phyloP scores from a whole-genome alignment of 2,888 invertebrate genomes.

The Siphonodentalium dalli region DNA sequence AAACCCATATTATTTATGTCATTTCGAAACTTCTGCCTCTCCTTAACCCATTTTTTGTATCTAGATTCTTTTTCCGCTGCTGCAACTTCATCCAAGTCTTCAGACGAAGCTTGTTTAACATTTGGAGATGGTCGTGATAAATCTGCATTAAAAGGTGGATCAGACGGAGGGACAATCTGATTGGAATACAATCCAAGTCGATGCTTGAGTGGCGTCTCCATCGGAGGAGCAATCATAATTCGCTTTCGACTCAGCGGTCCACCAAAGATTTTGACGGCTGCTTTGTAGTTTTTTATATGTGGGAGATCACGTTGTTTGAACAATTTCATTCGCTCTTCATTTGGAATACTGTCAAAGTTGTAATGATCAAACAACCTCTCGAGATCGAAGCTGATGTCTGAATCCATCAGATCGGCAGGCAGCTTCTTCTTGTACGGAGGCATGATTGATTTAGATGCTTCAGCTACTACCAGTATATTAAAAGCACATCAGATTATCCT shows the following conservation, averaged over 20 bases:
- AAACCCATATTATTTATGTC: conserved; percentile 55
- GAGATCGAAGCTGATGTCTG: conserved; percentile 51
- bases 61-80: conserved; percentile 35
- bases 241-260: conserved; percentile 53
- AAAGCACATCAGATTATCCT: too few species aligned
- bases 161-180: conserved; percentile 29
- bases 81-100: conserved; percentile 21
- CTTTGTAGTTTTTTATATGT: conserved; percentile 55
- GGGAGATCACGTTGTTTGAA: conserved; percentile 54
- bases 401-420: conserved; percentile 33
- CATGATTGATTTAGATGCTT: too few species aligned
- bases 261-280: conserved; percentile 60
- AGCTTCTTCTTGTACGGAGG: conserved; percentile 26
- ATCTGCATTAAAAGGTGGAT: conserved; percentile 36
- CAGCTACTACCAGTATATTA: too few species aligned
- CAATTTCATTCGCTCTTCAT: conserved; percentile 47
- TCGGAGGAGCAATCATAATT: conserved; percentile 52
- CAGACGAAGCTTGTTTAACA: conserved; percentile 33
- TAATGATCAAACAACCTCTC: conserved; percentile 58
- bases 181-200: conserved; percentile 41
- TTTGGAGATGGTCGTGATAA: conserved; percentile 32
- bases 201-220: conserved; percentile 52
- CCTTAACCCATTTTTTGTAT: conserved; percentile 52
- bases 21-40: conserved; percentile 49
- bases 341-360: conserved; percentile 57